A percentile compares a stretch with the other conserved stretches of the same genome.
Conservation (phyloP, 2,113 vertebrate genomes). For the Nycticryphes semicollaris region DNA sequence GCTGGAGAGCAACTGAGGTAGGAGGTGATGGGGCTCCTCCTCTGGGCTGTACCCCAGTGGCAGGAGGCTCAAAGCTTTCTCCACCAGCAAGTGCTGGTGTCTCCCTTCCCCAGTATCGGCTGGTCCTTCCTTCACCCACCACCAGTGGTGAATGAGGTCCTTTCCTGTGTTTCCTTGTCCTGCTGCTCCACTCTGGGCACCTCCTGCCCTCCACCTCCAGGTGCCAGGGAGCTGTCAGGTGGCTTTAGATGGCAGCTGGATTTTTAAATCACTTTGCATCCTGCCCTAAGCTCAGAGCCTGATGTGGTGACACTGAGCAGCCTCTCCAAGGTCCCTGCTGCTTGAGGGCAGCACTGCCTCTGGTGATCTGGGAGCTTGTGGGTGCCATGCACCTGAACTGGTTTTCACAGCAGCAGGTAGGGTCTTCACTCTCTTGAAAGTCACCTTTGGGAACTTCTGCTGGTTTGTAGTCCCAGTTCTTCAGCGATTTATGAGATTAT, state of each 20-base stretch:
- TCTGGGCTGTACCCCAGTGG: accelerated
- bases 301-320: background rate
- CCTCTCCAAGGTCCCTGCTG: background rate
- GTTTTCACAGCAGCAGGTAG: background rate
- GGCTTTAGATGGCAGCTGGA: background rate
- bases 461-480: background rate
- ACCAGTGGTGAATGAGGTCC: background rate
- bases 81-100: background rate
- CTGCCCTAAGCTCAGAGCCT: background rate
- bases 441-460: background rate
- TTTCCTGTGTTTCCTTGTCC: background rate
- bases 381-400: background rate
- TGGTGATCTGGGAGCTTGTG: background rate
- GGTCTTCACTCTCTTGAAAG: background rate
- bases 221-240: too few relatives aligned
- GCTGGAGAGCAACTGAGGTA: slow-evolving; percentile 90
- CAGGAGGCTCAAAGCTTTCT: background rate
- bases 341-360: background rate
- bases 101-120: background rate
- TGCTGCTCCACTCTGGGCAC: background rate
- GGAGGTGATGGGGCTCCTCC: background rate
- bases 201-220: background rate
- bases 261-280: background rate
- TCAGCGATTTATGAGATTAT: background rate
- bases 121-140: background rate